Conservation (phyloP, 2,113 vertebrate species). For the Trochalopteron elliotii region DNA sequence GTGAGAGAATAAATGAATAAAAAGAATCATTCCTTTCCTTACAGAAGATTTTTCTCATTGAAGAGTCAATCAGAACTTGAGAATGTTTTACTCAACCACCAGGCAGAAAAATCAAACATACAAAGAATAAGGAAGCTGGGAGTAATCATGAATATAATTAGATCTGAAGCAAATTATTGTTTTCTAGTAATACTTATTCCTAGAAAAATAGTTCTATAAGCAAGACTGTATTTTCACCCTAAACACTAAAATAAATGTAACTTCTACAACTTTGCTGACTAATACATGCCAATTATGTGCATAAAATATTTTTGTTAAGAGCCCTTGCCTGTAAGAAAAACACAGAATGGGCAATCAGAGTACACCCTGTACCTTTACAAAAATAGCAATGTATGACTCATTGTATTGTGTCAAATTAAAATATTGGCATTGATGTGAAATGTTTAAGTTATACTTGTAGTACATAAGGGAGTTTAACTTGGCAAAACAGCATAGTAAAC, state of each 20-base stretch:
- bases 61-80: not conserved
- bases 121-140: not conserved
- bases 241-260: not conserved
- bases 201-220: not conserved
- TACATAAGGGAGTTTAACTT: conserved; percentile 33
- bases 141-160: not conserved
- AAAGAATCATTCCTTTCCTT: not conserved
- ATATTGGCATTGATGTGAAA: conserved; percentile 33
- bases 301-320: not conserved
- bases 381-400: not conserved
- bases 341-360: not conserved
- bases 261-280: not conserved
- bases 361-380: not conserved
- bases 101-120: not conserved
- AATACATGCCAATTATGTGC: not conserved
- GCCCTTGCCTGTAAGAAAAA: not conserved
- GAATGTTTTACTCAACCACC: not conserved
- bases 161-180: not conserved
- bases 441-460: not conserved
- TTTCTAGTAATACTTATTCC: not conserved
- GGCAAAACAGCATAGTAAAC: conserved; percentile 1
- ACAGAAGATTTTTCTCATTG: not conserved
- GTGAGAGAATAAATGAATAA: not conserved
- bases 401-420: conserved; percentile 15
- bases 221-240: not conserved